Conservation (phyloP, 2,113 vertebrate genomes). For the Galemys pyrenaicus region DNA sequence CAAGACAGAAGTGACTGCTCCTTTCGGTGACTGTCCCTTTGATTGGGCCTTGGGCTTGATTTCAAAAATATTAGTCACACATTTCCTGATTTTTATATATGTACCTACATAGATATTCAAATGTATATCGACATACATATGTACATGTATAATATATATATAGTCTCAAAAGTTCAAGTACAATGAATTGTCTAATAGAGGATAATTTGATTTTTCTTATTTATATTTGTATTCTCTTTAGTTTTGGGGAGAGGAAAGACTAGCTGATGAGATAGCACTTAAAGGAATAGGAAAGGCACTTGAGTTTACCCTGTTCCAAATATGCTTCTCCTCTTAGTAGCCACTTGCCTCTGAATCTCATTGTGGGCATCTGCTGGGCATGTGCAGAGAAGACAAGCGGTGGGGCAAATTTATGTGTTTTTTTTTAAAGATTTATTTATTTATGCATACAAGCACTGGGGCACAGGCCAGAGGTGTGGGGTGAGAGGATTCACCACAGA, state of each 20-base stretch:
- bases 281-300: background rate
- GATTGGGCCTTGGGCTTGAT: background rate
- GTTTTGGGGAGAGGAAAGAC: background rate
- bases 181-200: background rate
- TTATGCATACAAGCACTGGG: no score
- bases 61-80: background rate
- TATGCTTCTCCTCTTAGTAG: background rate
- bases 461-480: no score
- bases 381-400: background rate
- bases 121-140: background rate
- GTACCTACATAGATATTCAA: background rate
- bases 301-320: background rate
- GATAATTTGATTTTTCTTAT: background rate
- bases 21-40: background rate
- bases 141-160: background rate
- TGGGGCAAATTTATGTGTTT: background rate
- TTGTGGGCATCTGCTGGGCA: background rate
- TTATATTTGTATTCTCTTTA: background rate
- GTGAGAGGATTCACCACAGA: no score
- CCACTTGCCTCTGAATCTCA: background rate
- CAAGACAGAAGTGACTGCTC: background rate
- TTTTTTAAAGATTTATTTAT: no score
- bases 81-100: background rate
- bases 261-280: background rate
- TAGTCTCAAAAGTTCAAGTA: background rate